A percentile compares a stretch with the other conserved stretches of the same genome.
phyloP scores from a whole-genome alignment of 2,888 invertebrate species.

The Homarus gammarus region DNA sequence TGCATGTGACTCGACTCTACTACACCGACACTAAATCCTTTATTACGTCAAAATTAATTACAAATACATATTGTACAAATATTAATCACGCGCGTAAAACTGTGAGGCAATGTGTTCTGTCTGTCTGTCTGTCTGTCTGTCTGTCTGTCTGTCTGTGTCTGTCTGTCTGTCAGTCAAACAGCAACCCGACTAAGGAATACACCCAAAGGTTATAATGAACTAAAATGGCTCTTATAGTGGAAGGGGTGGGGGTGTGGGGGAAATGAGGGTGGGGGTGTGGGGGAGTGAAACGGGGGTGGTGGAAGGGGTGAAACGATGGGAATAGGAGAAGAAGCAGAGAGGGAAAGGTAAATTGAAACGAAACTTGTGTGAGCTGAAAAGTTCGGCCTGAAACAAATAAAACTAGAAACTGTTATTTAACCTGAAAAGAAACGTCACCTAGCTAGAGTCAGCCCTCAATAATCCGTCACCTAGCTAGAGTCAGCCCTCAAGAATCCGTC shows the following conservation, averaged over 20 bases:
- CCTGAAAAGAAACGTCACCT: too few relatives aligned
- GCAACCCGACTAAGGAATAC: too few relatives aligned
- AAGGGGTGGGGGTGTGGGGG: too few relatives aligned
- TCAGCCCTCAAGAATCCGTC: too few relatives aligned
- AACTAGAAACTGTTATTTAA: too few relatives aligned
- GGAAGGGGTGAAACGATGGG: background rate
- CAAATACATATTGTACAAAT: background rate
- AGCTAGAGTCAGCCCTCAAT: too few relatives aligned
- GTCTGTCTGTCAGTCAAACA: background rate
- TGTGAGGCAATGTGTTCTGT: background rate
- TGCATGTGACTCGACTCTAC: background rate
- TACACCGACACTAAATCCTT: background rate
- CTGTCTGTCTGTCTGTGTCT: conserved; percentile 39
- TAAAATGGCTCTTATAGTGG: background rate
- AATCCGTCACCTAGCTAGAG: too few relatives aligned
- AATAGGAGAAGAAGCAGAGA: too few relatives aligned
- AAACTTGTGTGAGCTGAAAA: too few relatives aligned
- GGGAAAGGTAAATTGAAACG: too few relatives aligned
- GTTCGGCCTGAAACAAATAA: too few relatives aligned
- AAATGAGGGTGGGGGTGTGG: background rate
- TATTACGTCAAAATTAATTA: background rate
- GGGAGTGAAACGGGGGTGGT: background rate
- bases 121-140: conserved; percentile 8
- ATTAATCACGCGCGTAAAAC: background rate
- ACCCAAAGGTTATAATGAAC: too few relatives aligned